phyloP scores from a whole-genome alignment of 2,113 vertebrate genomes.

The Sterna hirundo region DNA sequence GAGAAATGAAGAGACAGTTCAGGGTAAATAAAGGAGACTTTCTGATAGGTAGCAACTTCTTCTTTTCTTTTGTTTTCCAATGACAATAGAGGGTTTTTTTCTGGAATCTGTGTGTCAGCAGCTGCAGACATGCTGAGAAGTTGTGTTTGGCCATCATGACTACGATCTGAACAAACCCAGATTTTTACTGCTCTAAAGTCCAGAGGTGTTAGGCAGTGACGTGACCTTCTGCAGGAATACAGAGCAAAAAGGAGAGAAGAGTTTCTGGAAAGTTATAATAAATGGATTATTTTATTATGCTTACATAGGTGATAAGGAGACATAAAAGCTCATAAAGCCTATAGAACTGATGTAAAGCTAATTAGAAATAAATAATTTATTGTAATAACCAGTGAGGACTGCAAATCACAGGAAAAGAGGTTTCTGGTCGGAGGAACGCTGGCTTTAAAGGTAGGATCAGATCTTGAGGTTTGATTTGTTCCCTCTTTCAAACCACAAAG shows the following conservation, averaged over 20 bases:
- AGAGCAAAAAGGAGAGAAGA: not conserved
- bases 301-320: not conserved
- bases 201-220: not conserved
- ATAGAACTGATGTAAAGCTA: not conserved
- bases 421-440: not conserved
- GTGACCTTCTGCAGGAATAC: not conserved
- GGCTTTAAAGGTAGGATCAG: not conserved
- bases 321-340: not conserved
- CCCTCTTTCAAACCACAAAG: not conserved
- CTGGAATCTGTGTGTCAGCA: not conserved
- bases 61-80: not conserved
- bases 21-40: not conserved
- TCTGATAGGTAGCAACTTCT: not conserved
- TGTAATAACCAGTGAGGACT: not conserved
- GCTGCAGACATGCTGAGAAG: not conserved
- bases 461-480: not conserved
- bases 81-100: not conserved
- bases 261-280: not conserved
- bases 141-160: accelerated
- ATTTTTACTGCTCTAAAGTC: not conserved
- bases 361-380: not conserved
- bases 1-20: not conserved
- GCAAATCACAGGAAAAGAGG: not conserved
- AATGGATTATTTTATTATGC: not conserved
- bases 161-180: not conserved